Conservation (phyloP, 2,113 vertebrate genomes). For the Rhabdornis inornatus region DNA sequence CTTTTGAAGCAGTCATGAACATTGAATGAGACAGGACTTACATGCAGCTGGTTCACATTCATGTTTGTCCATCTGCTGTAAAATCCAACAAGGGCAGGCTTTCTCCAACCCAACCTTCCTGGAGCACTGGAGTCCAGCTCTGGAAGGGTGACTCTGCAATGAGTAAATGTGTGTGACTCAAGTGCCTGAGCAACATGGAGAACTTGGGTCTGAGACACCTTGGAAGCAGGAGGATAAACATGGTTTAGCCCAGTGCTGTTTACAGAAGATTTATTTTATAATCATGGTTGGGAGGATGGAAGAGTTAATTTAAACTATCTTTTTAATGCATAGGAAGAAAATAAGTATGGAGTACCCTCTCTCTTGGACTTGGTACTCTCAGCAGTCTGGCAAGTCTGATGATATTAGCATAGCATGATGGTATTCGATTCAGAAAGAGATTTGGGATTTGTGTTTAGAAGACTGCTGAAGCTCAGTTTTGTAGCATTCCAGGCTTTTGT, state of each 20-base stretch:
- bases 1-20: not conserved
- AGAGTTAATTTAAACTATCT: not conserved
- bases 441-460: not conserved
- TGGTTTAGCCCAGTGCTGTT: not conserved
- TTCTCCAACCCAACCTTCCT: not conserved
- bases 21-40: not conserved
- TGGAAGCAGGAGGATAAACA: not conserved
- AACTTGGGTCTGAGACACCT: not conserved
- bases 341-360: not conserved
- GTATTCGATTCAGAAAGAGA: not conserved
- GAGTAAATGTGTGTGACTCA: not conserved
- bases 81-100: not conserved
- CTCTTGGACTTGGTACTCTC: not conserved
- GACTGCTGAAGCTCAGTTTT: not conserved
- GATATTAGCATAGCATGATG: not conserved
- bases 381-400: not conserved
- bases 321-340: not conserved
- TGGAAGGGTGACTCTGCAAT: not conserved
- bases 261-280: not conserved
- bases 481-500: not conserved
- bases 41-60: fast-evolving
- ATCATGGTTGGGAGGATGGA: not conserved
- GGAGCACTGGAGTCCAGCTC: not conserved
- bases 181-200: not conserved
- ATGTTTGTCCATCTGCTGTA: not conserved